Evolutionary conservation across 2,113 vertebrate species (phyloP), one percentile per base, ranked within the genome.

Genomic region (Ornithorhynchus anatinus): DNA sequence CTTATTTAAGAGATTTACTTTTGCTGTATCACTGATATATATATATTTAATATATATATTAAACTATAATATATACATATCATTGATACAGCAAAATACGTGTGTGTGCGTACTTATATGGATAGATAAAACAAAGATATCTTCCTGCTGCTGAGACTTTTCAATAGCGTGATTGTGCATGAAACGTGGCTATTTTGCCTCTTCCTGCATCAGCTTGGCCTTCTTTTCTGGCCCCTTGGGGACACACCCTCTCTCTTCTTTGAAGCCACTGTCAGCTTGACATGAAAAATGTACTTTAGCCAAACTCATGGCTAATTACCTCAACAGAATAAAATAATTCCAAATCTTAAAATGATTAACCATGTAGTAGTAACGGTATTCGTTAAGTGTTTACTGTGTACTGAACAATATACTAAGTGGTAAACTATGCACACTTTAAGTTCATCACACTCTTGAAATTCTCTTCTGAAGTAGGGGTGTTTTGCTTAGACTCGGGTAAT

Each of bases 221-320:
- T 68, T 79, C 72, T 79, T 70, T 75, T 68, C 52, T 69, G 72
- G 75, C 69, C 61, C 69, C 37, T 79, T n/a, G 3, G 22, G 72
- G 39, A 14, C 66, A 75, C 53, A 15, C 48, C 53, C 67, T 81
- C 56, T 35, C 61, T 45, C 67, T 71, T 79, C 83, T 85, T 87
- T 85, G 85, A 87, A 87, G 77, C 66, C 67, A 85, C 57, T 81
- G 69, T 72, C 75, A 66, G 51, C 77, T 69, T 81, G 80, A 77
- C 78, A 85, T 87, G 85, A 85, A 81, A 87, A 84, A 85, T 87
- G 83, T 59, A 76, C 66, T 84, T n/a, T 85, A 63, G 47, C 47
- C 4, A 77, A 72, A 74, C 78, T 73, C 5, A 2, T 70, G 32
- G 36, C 56, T 87, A 81, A 85, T 84, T 85, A 87, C 72, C 79